Percentiles rank a stretch among this genome's conserved stretches.
phyloP scores from a whole-genome alignment of 2,888 invertebrate species.

The Spialia ferax region DNA sequence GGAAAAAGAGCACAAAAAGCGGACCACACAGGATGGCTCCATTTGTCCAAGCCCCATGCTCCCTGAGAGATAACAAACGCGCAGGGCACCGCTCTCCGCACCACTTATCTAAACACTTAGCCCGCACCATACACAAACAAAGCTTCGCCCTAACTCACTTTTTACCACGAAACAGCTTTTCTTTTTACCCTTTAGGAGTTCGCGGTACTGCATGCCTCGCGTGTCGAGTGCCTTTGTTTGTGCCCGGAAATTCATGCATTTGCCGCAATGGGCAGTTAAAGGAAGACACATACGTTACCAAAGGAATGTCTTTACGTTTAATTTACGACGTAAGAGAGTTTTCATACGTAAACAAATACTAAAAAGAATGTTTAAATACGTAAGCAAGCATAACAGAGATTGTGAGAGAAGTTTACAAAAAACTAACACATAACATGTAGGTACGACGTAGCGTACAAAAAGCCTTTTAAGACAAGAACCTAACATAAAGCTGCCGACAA shows the following conservation, averaged over 20 bases:
- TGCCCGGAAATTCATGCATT: constrained; percentile 79
- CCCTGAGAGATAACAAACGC: constrained; percentile 83
- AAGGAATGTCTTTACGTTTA: constrained; percentile 67
- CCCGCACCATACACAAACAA: constrained; percentile 82
- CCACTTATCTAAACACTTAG: constrained; percentile 86
- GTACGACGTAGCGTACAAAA: constrained; percentile 54
- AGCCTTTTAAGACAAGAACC: constrained; percentile 77
- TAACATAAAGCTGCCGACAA: constrained; percentile 64
- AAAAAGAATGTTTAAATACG: constrained; percentile 40
- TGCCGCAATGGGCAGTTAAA: constrained; percentile 72
- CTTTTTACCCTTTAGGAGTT: constrained; percentile 78
- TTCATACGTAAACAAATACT: constrained; percentile 40
- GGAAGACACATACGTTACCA: constrained; percentile 66
- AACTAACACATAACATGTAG: constrained; percentile 42
- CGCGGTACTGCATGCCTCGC: constrained; percentile 74
- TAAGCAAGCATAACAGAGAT: constrained; percentile 19
- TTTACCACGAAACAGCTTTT: constrained; percentile 81
- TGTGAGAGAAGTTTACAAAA: constrained; percentile 39
- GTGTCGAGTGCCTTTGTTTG: constrained; percentile 78
- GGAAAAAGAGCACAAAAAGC: constrained; percentile 58
- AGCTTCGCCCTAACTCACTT: constrained; percentile 79
- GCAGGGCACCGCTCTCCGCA: constrained; percentile 70
- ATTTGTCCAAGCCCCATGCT: constrained; percentile 75
- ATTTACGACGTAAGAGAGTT: constrained; percentile 56
- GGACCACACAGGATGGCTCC: constrained; percentile 84